A percentile compares a stretch with the other conserved stretches of the same genome.
These are phyloP conservation scores for Elymnias hypermnestra DNA, from an alignment of 1,140 invertebrate genomes.

Conservation along the genomic window DNA sequence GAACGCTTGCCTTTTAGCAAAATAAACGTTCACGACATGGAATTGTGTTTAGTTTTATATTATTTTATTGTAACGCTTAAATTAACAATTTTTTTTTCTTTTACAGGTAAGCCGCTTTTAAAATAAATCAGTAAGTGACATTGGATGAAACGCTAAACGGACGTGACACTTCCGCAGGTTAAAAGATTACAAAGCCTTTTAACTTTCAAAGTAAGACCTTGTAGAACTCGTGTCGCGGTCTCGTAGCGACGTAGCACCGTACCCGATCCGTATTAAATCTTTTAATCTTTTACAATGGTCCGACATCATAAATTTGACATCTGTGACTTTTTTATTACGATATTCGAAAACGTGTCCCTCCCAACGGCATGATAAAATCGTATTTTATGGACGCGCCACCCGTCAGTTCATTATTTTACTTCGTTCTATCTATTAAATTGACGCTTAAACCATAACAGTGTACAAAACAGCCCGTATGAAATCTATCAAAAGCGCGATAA, in stretches of 20 bases:
- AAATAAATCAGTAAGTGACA: not conserved
- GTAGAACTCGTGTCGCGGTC: not conserved
- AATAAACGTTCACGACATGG: no score
- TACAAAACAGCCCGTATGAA: constrained; percentile 11
- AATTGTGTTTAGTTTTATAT: no score
- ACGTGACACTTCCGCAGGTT: not conserved
- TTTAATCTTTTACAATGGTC: constrained; percentile 74
- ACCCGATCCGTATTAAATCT: constrained; percentile 62
- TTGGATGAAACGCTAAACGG: not conserved
- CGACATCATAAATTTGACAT: constrained; percentile 74
- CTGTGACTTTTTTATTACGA: constrained; percentile 75
- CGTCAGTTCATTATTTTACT: constrained; percentile 71
- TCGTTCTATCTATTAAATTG: constrained; percentile 62
- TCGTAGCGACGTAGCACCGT: constrained; percentile 33
- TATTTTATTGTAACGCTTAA: not conserved
- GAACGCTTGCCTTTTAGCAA: no score
- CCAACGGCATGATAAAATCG: constrained; percentile 72
- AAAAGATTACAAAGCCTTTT: constrained; percentile 26
- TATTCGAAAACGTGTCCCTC: constrained; percentile 72
- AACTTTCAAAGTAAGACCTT: constrained; percentile 28
- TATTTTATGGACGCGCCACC: constrained; percentile 62
- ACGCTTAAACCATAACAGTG: constrained; percentile 35
- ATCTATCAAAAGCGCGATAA: constrained; percentile 30
- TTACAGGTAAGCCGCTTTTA: constrained; percentile 14
- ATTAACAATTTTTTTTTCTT: constrained; percentile 5